A percentile compares a stretch with the other conserved stretches of the same genome.
Conservation (phyloP, 2,888 invertebrate genomes). For the Catocala sponsa region DNA sequence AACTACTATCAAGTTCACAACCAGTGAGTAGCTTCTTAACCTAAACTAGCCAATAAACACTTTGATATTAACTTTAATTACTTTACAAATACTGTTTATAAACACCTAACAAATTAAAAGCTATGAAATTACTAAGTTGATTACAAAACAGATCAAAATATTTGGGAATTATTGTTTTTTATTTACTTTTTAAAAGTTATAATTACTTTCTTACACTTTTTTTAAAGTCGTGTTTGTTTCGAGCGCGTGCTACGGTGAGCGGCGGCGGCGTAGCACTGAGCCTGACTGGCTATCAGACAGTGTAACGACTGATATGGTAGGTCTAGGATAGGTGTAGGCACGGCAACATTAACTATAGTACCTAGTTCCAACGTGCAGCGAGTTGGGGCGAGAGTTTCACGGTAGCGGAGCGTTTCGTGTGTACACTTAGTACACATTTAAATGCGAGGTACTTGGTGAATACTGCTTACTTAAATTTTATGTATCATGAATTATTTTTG, state of each 20-base stretch:
- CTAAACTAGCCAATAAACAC: slow-evolving; percentile 51
- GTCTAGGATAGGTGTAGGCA: slow-evolving; percentile 78
- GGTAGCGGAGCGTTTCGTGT: too few species aligned
- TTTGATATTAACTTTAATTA: slow-evolving; percentile 38
- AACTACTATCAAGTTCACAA: slow-evolving; percentile 64
- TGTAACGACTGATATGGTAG: slow-evolving; percentile 72
- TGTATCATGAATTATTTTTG: too few species aligned
- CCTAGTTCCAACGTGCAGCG: slow-evolving; percentile 40
- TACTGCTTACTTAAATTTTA: too few species aligned
- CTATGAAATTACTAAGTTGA: slow-evolving; percentile 34
- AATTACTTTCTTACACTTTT: slow-evolving; percentile 15
- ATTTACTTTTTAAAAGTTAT: slow-evolving; percentile 37
- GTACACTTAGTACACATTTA: too few species aligned
- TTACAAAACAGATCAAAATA: slow-evolving; percentile 5
- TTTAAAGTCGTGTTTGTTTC: slow-evolving; percentile 23
- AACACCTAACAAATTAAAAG: slow-evolving; percentile 42
- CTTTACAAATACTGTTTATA: slow-evolving; percentile 38
- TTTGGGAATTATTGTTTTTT: neutral
- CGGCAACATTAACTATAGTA: slow-evolving; percentile 51
- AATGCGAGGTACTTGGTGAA: too few species aligned
- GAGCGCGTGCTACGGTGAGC: slow-evolving; percentile 75
- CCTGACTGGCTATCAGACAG: slow-evolving; percentile 71
- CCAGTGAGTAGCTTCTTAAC: slow-evolving; percentile 64
- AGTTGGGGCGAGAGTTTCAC: slow-evolving; percentile 15
- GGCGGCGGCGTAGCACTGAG: slow-evolving; percentile 77